These are phyloP conservation scores for Plebejus anna DNA, from an alignment of 2,888 invertebrate genomes.

Conservation along the genomic window DNA sequence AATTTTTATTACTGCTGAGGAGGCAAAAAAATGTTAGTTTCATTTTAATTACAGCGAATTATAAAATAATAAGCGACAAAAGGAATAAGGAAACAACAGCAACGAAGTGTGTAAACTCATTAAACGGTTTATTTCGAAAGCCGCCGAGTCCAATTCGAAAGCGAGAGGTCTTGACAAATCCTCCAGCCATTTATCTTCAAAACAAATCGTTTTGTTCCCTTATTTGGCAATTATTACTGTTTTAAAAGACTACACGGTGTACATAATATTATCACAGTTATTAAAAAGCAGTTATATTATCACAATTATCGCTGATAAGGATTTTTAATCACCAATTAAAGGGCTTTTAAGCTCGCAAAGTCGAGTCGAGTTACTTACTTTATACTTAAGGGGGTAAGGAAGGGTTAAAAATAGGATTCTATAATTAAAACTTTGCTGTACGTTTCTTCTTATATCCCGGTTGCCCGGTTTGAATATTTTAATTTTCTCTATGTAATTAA, in stretches of 20 bases:
- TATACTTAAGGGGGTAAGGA: no score
- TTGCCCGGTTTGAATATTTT: no score
- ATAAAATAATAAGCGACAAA: not conserved
- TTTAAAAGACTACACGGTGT: conserved; percentile 29
- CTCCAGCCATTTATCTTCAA: conserved; percentile 39
- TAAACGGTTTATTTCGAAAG: conserved; percentile 35
- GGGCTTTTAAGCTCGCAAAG: not conserved
- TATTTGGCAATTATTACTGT: conserved; percentile 38
- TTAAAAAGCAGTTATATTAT: not conserved
- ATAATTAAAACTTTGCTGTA: no score
- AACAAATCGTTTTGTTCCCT: conserved; percentile 40
- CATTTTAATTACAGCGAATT: not conserved
- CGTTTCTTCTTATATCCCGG: no score
- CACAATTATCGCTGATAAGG: not conserved
- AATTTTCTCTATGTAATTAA: no score
- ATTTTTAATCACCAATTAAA: not conserved
- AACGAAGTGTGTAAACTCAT: conserved; percentile 29
- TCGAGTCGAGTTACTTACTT: no score
- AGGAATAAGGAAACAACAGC: not conserved
- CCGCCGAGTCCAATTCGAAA: conserved; percentile 35
- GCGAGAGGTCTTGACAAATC: conserved; percentile 38
- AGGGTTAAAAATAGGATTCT: no score
- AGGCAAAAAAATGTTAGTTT: not conserved
- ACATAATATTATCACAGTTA: not conserved
- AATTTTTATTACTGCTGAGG: not conserved